Evolutionary conservation across 2,113 vertebrate species (phyloP).

Genomic region (Nibea coibor): DNA sequence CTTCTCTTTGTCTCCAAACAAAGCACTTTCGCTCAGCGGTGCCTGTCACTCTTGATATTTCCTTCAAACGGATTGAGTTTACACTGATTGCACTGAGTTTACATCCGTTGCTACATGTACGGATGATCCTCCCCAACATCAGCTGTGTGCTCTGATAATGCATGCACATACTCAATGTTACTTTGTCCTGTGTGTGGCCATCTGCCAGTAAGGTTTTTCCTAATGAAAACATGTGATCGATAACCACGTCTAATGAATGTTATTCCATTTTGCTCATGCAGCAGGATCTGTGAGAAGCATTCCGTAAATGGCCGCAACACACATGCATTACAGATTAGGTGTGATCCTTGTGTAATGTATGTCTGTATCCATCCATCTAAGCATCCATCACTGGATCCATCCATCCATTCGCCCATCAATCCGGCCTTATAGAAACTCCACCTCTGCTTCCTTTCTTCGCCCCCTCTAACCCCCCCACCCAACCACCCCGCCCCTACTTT

Average conservation of each 20-base stretch:
- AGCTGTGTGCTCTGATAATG: conserved; percentile 22
- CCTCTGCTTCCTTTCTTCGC: conserved; percentile 31
- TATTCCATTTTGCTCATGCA: conserved; percentile 7
- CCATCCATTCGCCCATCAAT: conserved; percentile 45
- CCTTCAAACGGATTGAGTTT: conserved; percentile 12
- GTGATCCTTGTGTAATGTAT: conserved; percentile 17
- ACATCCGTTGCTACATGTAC: conserved; percentile 3
- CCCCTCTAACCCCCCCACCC: not conserved
- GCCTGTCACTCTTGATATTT: conserved; percentile 14
- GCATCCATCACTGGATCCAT: conserved; percentile 42
- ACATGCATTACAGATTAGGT: conserved; percentile 28
- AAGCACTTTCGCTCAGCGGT: not conserved
- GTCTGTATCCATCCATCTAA: conserved; percentile 24
- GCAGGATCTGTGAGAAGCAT: not conserved
- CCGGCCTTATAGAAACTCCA: conserved; percentile 27
- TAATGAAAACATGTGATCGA: conserved; percentile 51
- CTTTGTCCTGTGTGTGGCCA: not conserved
- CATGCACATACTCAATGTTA: not conserved
- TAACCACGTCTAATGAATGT: conserved; percentile 16
- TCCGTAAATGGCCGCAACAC: not conserved
- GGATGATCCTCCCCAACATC: not conserved
- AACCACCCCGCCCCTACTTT: not conserved
- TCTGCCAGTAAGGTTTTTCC: conserved; percentile 22
- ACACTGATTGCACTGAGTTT: not conserved
- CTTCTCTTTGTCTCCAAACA: not conserved